Base-by-base conservation (phyloP, 2,888 invertebrate genomes). In the Pollenia labialis region DNA sequence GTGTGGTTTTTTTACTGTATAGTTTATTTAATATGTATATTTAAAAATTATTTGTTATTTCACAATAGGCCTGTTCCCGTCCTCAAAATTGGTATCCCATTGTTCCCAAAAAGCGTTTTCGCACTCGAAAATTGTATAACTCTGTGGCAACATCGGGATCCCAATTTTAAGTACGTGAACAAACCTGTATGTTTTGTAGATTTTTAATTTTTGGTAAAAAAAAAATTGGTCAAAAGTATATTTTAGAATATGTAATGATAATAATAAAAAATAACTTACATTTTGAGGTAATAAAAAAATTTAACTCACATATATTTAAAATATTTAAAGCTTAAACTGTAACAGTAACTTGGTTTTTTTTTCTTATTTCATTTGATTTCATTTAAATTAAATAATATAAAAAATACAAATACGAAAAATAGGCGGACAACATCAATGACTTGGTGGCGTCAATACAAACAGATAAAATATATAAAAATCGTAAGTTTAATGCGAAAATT, bases 281-380 rank as follows among this genome's bases (percentile, higher is more conserved):
- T 87, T 72, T 89, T 90, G 90, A 89, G 89, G 89, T 90, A 89
- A 90, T 89, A 87, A 88, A 89, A 79, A 85, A 87, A 85, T 76
- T 84, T 85, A 86, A 85, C 84, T 80, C 81, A 86, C 81, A 83
- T 85, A 83, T 85, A 80, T 71, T 77, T 85, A 77, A 76, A 75
- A 81, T 82, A 76, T 87, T 87, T 85, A 87, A 87, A 87, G 85
- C 85, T 87, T 87, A 85, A 82, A 80, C 64, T 69, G 66, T 87
- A 85, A 85, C 82, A 85, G 87, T 85, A 85, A 85, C 82, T 87
- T 71, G 79, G 75, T 79, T 75, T 64, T 62, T 64, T 62, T 74
- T 62, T 46, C 10, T n/a, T 14, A 16, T 56, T 18, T 72, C 2
- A 62, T 62, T 11, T 64, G 60, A 52, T 80, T 81, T 64, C n/a